Conservation (phyloP, 2,888 invertebrate genomes). For the Geotrupes spiniger region DNA sequence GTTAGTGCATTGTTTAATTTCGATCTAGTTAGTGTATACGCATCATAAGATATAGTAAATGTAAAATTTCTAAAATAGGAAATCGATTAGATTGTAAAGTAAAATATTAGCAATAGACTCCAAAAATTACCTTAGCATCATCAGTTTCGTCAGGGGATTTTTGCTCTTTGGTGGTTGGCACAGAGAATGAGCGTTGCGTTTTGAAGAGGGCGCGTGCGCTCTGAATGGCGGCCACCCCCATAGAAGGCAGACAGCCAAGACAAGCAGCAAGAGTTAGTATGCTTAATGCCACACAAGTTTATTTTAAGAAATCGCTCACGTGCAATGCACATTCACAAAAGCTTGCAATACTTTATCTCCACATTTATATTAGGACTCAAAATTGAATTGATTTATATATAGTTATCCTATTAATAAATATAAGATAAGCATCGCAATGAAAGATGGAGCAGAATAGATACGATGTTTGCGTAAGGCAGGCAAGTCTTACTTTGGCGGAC, state of each 20-base stretch:
- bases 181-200: conserved; percentile 89
- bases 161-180: conserved; percentile 84
- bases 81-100: too few relatives aligned
- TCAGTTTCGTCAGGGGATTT: conserved; percentile 51
- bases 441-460: conserved; percentile 24
- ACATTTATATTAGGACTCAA: conserved; percentile 16
- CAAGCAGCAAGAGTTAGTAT: conserved; percentile 46
- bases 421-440: conserved; percentile 24
- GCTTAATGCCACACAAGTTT: conserved; percentile 38
- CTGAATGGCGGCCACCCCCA: conserved; percentile 48
- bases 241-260: conserved; percentile 43
- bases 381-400: neutral
- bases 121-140: conserved; percentile 50
- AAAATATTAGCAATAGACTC: too few relatives aligned
- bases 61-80: too few relatives aligned
- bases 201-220: conserved; percentile 80
- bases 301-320: conserved; percentile 41
- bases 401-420: conserved; percentile 10
- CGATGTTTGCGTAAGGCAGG: conserved; percentile 27
- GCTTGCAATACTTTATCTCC: conserved; percentile 26
- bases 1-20: too few relatives aligned
- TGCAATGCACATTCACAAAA: conserved; percentile 34
- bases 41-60: too few relatives aligned
- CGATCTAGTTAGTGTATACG: too few relatives aligned
- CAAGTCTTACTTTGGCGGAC: conserved; percentile 48